Percentiles rank a stretch among this genome's conserved stretches.
These are phyloP conservation scores for Melierax canorus DNA, from an alignment of 2,113 vertebrate genomes.

Conservation along the genomic window DNA sequence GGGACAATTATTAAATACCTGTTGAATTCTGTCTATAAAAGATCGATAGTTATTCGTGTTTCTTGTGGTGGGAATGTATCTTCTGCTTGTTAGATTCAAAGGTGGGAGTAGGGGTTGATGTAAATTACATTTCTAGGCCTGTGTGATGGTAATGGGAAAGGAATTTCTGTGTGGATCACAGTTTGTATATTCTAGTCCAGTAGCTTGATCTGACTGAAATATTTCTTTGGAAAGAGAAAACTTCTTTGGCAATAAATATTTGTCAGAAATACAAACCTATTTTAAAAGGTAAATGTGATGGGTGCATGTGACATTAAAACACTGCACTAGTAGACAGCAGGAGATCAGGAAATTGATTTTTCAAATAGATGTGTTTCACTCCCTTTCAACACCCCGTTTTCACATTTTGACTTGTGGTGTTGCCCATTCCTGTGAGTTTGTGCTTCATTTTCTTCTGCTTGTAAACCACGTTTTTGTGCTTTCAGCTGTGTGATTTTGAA, in stretches of 20 bases:
- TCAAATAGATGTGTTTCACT: not conserved
- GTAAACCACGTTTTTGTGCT: not conserved
- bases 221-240: not conserved
- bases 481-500: not conserved
- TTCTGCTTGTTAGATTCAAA: constrained; percentile 22
- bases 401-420: not conserved
- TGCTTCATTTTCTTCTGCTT: not conserved
- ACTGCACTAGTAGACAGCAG: not conserved
- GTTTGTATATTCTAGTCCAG: not conserved
- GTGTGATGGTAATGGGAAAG: not conserved
- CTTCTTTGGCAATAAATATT: not conserved
- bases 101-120: constrained; percentile 12
- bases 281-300: not conserved
- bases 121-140: constrained; percentile 37
- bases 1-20: not conserved
- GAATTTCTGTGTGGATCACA: constrained; percentile 27
- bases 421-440: not conserved
- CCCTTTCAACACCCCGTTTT: not conserved
- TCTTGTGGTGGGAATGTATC: not conserved
- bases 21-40: not conserved
- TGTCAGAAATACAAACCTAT: not conserved
- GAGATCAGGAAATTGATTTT: not conserved
- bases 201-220: not conserved
- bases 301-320: not conserved
- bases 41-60: not conserved